Base-by-base conservation (phyloP, 2,113 vertebrate genomes). In the Phoenicopterus ruber region DNA sequence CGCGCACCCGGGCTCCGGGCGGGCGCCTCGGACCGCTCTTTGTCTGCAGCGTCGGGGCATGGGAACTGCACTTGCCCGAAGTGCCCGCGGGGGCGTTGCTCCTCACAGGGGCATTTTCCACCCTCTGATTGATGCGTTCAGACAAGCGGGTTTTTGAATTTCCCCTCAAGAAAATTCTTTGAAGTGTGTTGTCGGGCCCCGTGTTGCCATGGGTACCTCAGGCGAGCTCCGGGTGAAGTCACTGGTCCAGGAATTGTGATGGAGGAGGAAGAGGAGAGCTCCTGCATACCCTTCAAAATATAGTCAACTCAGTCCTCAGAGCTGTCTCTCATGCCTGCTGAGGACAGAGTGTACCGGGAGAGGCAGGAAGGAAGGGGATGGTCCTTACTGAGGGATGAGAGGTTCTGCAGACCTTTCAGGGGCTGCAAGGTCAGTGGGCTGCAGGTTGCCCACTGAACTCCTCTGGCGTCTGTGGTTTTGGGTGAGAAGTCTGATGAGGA, bases 31-130 rank as follows among this genome's bases (percentile, higher is more conserved):
- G 55, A 16, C 67, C 17, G 88, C 52, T 26, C 94, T 95, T 97
- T 96, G 95, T 95, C 94, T 94, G 88, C 72, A 2, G 93, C 86
- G 31, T n/a, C 47, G 34, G 92, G 87, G 8, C 92, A 67, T 9
- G 84, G 94, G 71, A 67, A n/a, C 47, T 38, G 88, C 93, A 40
- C 91, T 93, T 72, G 89, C 83, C 95, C 49, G 38, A 2, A 9
- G 67, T 8, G 86, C 83, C 92, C 86, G 80, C 88, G 62, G 86
- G 85, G 93, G 42, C 70, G 70, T 40, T 57, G 61, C 47, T 82
- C 47, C 47, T 46, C 32, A 1, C 42, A 2, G 86, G 44, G 86
- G 62, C 65, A 49, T 70, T 92, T 79, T 61, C 74, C 57, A 22
- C 66, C 42, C 52, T 65, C 66, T 17, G 47, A 29, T 28, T 14